These are phyloP conservation scores for Idaea dimidiata DNA, from an alignment of 2,888 invertebrate species.

Conservation along the genomic window DNA sequence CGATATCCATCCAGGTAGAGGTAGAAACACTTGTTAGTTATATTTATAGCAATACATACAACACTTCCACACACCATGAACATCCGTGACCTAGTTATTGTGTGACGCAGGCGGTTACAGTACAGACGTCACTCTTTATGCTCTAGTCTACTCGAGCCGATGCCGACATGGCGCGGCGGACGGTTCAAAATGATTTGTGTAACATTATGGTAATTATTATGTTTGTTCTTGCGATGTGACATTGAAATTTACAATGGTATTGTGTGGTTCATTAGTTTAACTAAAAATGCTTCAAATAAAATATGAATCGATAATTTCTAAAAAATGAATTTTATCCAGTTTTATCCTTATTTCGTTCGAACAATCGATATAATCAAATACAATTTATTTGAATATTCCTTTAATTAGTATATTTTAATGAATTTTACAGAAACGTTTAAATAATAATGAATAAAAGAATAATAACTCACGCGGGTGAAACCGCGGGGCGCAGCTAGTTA, in stretches of 20 bases:
- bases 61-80: background rate
- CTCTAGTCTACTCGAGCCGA: background rate
- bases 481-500: too few relatives aligned
- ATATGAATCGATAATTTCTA: too few relatives aligned
- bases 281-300: too few relatives aligned
- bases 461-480: too few relatives aligned
- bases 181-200: background rate
- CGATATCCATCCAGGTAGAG: background rate
- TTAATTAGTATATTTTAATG: too few relatives aligned
- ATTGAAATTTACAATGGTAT: background rate
- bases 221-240: background rate
- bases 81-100: slow-evolving; percentile 40
- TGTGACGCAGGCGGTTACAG: slow-evolving; percentile 48
- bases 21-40: background rate
- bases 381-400: too few relatives aligned
- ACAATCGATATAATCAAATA: too few relatives aligned
- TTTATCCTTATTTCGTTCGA: too few relatives aligned
- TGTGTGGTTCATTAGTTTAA: background rate
- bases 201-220: background rate
- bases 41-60: background rate
- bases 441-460: too few relatives aligned
- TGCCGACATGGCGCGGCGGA: background rate
- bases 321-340: too few relatives aligned
- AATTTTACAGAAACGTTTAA: too few relatives aligned
- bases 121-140: slow-evolving; percentile 40